Conservation (phyloP, 2,888 invertebrate species). For the Drosophila anomalata region DNA sequence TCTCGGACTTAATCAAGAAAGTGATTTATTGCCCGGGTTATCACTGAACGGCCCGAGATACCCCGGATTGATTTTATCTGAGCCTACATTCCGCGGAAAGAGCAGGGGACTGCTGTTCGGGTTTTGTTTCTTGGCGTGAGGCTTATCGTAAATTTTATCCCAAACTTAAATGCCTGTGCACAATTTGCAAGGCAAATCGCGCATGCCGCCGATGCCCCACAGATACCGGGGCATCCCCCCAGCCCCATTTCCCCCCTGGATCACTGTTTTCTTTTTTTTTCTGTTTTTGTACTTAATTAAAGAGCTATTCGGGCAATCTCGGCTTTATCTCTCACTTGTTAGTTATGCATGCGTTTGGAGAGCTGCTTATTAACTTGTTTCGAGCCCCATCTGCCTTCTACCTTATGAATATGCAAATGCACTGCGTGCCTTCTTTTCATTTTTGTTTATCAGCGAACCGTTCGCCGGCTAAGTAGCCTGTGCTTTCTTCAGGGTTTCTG, state of each 20-base stretch:
- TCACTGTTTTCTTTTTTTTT: conserved; percentile 13
- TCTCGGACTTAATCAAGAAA: conserved; percentile 3
- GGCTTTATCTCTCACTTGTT: conserved; percentile 47
- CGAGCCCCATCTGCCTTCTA: conserved; percentile 15
- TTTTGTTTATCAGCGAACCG: conserved; percentile 40
- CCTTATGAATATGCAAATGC: conserved; percentile 71
- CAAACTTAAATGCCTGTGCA: conserved; percentile 39
- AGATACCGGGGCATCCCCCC: conserved; percentile 17
- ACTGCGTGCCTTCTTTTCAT: conserved; percentile 35
- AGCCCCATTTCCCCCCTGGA: conserved; percentile 6
- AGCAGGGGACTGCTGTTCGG: conserved; percentile 2
- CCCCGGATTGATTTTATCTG: conserved; percentile 23
- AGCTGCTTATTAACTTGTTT: conserved; percentile 76
- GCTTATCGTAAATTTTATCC: conserved; percentile 64
- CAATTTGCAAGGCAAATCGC: conserved; percentile 71
- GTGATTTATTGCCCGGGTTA: conserved; percentile 26
- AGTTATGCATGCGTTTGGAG: conserved; percentile 62
- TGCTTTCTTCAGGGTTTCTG: conserved; percentile 24
- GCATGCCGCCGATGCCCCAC: conserved; percentile 29
- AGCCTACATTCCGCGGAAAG: background rate
- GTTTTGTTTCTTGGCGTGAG: conserved; percentile 55
- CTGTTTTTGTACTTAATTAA: conserved; percentile 72
- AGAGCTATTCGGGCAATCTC: conserved; percentile 57
- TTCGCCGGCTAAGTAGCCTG: conserved; percentile 26
- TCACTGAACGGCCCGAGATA: conserved; percentile 9